A percentile compares a stretch with the other conserved stretches of the same genome.
Evolutionary conservation across 2,113 vertebrate genomes (phyloP).

Genomic region (Entomyzon cyanotis): DNA sequence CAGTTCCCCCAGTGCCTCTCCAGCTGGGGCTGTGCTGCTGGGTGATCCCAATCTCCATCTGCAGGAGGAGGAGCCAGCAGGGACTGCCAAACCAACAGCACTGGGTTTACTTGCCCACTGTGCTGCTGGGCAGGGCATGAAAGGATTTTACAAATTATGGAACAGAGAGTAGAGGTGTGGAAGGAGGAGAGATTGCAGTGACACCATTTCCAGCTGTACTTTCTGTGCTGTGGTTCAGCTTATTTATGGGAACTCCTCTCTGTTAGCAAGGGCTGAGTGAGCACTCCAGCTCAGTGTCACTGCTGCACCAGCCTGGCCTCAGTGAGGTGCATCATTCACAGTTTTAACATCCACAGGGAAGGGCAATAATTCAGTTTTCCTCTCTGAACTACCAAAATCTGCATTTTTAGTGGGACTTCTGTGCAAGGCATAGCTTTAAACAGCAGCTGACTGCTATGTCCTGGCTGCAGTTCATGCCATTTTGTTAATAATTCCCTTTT

Average conservation of each 20-base stretch:
- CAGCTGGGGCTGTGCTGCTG: neutral
- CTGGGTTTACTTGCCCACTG: neutral
- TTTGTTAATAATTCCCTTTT: neutral
- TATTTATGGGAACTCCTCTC: fast-evolving
- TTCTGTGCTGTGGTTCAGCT: neutral
- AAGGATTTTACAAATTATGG: neutral
- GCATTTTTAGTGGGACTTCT: neutral
- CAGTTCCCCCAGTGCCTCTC: neutral
- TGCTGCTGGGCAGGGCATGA: neutral
- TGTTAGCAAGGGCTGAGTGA: neutral
- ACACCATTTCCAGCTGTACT: fast-evolving
- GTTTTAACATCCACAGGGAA: too few relatives aligned
- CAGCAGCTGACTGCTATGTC: neutral
- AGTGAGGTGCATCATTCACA: fast-evolving
- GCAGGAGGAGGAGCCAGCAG: neutral
- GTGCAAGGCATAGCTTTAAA: neutral
- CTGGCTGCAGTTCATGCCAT: neutral
- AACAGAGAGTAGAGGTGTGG: neutral
- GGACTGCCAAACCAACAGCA: neutral
- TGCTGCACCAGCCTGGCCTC: neutral
- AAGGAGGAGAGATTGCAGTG: neutral
- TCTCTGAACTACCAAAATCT: neutral
- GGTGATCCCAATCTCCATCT: fast-evolving
- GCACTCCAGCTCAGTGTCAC: neutral
- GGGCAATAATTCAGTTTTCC: neutral